Evolutionary conservation across 2,888 invertebrate species (phyloP), one percentile per base, ranked within the genome.

Genomic region (Arge pagana): DNA sequence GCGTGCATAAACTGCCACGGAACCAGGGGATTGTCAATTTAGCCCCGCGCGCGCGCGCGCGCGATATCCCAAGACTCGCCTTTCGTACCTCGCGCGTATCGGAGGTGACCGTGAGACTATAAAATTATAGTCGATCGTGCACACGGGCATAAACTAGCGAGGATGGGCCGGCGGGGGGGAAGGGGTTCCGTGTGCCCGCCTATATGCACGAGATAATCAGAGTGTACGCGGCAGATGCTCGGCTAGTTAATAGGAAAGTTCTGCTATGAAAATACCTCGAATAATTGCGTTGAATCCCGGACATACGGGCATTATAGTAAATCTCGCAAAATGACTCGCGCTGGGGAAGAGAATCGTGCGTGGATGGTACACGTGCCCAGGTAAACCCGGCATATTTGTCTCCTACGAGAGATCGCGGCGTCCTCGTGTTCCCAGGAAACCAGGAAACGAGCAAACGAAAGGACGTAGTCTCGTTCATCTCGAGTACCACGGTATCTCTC

Each of bases 191-290:
- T 60, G 57, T 56, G 63, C 57, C 56, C 56, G 50, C 45, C 40
- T 21, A 19, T 35, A 36, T 45, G 48, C 26, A 28, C 50, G 43
- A 33, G 31, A 59, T 64, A 62, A 62, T 63, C 45, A 55, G 55
- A 26, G 45, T 43, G 39, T 54, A 15, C 36, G 36, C 45, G 42
- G 50, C 45, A 48, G 48, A 54, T 60, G 49, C 54, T 43, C 52
- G 31, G 35, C 48, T 52, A 55, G 63, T 60, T 66, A 67, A 66
- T 64, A 66, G 67, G 66, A 66, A 65, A 66, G 61, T 58, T 56
- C 57, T 65, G 68, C 66, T 62, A 67, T 60, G 65, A 68, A 66
- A 68, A 67, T 67, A 62, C 64, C 67, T 63, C 54, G 61, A 64
- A 64, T 67, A 69, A 69, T 69, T 69, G 63, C 59, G 59, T 65